Evolutionary conservation across 2,113 vertebrate species (phyloP), one percentile per base, ranked within the genome.

Genomic region (Salvelinus alpinus): DNA sequence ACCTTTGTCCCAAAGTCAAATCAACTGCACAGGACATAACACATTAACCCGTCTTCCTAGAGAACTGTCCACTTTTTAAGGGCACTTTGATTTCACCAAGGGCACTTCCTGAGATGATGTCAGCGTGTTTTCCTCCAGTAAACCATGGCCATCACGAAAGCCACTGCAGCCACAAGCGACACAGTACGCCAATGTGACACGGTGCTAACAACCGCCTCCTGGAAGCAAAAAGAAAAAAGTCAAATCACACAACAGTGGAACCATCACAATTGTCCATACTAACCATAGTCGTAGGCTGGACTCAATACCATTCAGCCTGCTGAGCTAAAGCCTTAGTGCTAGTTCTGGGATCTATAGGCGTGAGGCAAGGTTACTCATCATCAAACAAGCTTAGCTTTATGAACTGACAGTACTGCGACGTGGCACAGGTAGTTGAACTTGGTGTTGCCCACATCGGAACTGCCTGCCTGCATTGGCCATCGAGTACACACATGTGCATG

Each of bases 61-160:
- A 62, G 7, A 3, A 4, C 31, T n/a, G 51, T 72, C 24, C 25
- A 59, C 3, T 18, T 20, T 24, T 22, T 54, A 70, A 48, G 14
- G 16, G n/a, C 24, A 51, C 62, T 16, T 34, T n/a, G 60, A 47
- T 25, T 16, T 29, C 8, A 25, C 14, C 27, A 8, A 74, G 54
- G 31, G 68, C 14, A 29, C 34, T 24, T 70, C 34, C 44, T 71
- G 65, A 5, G 68, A 22, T 11, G 38, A 44, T 3, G 22, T 85
- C 84, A 94, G 74, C 80, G 91, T 0, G 85, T 86, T 83, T 78
- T 88, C 84, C 86, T 87, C 90, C 92, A 91, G 82, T 90, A 93
- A 76, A 91, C 84, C 64, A 88, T 59, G 34, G 91, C 72, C 8
- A 73, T 85, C 3, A 89, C 82, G 75, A 94, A 73, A 0, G 81